These are phyloP conservation scores for Drosophila subobscura DNA, from an alignment of 1,140 invertebrate genomes.

Conservation along the genomic window DNA sequence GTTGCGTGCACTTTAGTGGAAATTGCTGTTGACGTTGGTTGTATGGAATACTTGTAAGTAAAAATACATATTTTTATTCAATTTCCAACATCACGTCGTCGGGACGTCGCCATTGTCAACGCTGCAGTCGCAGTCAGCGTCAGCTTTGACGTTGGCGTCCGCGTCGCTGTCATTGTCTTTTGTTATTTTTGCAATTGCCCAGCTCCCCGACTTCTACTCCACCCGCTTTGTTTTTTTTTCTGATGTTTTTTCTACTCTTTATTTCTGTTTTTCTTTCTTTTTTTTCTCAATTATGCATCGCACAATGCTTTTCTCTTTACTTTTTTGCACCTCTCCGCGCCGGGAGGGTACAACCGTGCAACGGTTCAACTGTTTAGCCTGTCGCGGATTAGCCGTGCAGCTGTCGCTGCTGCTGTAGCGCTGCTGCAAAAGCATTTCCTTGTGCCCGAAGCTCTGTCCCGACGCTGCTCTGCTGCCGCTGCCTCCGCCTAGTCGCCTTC, in stretches of 20 bases:
- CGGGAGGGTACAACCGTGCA: constrained; percentile 26
- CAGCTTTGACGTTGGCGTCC: neutral
- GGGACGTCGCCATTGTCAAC: constrained; percentile 48
- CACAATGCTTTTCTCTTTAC: constrained; percentile 43
- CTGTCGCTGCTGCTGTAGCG: constrained; percentile 38
- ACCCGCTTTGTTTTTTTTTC: constrained; percentile 33
- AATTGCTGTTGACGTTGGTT: constrained; percentile 72
- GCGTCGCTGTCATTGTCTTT: constrained; percentile 36
- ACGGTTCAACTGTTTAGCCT: constrained; percentile 52
- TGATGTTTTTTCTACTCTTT: constrained; percentile 41
- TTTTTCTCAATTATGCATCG: constrained; percentile 46
- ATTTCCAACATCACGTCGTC: constrained; percentile 68
- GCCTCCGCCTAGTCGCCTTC: constrained; percentile 21
- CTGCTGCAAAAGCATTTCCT: constrained; percentile 71
- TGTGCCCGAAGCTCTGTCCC: constrained; percentile 31
- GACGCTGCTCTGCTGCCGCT: constrained; percentile 4
- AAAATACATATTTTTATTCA: constrained; percentile 64
- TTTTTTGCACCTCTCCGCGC: constrained; percentile 31
- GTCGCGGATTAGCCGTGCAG: constrained; percentile 65
- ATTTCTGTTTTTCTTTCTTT: neutral
- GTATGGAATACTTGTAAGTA: constrained; percentile 60
- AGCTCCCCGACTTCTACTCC: constrained; percentile 5
- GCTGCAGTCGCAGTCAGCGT: constrained; percentile 3
- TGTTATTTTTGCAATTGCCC: constrained; percentile 48
- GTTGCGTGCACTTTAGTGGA: constrained; percentile 75